phyloP scores from a whole-genome alignment of 2,797 vertebrate genomes.

The Neosilurus hyrtlii region DNA sequence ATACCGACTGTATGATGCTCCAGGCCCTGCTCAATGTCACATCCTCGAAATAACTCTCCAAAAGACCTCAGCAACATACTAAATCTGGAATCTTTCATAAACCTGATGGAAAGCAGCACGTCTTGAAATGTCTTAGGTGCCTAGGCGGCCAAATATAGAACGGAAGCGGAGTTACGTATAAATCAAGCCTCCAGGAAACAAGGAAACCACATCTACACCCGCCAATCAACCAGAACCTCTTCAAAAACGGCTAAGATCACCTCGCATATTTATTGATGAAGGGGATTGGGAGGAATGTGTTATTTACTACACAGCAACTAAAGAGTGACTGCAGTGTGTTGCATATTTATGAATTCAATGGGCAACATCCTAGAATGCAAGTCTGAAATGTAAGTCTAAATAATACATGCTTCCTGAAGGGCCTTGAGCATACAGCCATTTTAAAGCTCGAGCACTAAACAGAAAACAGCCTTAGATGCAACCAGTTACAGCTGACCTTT shows the following conservation, averaged over 20 bases:
- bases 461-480: constrained; percentile 17
- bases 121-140: not conserved
- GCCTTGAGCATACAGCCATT: constrained; percentile 6
- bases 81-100: constrained; percentile 2
- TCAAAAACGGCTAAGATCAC: not conserved
- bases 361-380: not conserved
- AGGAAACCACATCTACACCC: constrained; percentile 18
- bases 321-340: constrained; percentile 13
- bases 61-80: constrained; percentile 4
- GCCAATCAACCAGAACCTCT: not conserved
- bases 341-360: constrained; percentile 23
- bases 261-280: not conserved
- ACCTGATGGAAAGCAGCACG: constrained; percentile 22
- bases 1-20: constrained; percentile 18
- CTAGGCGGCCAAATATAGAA: not conserved
- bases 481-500: constrained; percentile 13
- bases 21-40: constrained; percentile 3
- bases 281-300: not conserved
- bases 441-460: not conserved
- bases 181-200: not conserved
- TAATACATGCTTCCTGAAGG: constrained; percentile 20
- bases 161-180: not conserved
- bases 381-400: constrained; percentile 19
- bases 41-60: constrained; percentile 22
- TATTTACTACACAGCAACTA: constrained; percentile 13